Evolutionary conservation across 1,140 invertebrate species (phyloP).

Genomic region (Drosophila suzukii): DNA sequence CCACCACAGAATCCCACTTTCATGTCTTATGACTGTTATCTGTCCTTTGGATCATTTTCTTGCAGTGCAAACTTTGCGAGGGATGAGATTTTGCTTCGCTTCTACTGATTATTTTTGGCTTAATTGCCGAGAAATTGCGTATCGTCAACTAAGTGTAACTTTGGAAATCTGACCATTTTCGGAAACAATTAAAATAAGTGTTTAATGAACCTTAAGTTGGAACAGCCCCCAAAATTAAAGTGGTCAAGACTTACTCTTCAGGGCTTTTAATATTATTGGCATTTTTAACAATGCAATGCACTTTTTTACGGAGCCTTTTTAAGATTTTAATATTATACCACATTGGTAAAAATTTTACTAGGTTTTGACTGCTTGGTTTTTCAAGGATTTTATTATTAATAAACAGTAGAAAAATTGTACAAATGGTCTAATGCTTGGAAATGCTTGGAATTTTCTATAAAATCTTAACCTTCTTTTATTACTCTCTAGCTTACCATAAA

Average conservation of each 20-base stretch:
- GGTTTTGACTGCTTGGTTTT: no score
- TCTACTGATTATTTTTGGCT: slow-evolving; percentile 25
- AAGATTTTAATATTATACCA: no score
- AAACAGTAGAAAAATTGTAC: no score
- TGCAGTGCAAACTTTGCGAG: slow-evolving; percentile 1
- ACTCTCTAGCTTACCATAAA: not conserved
- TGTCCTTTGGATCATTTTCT: slow-evolving; percentile 6
- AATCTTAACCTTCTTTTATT: not conserved
- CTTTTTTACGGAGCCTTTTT: no score
- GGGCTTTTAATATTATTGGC: no score
- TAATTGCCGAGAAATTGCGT: slow-evolving; percentile 22
- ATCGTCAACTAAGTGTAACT: slow-evolving; percentile 5
- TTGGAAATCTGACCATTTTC: not conserved
- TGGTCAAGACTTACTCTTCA: no score
- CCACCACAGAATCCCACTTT: slow-evolving; percentile 24
- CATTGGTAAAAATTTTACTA: no score
- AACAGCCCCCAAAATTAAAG: no score
- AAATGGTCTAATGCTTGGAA: no score
- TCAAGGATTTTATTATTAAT: no score
- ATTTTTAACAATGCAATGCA: no score
- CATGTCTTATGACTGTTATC: slow-evolving; percentile 8
- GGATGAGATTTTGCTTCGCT: slow-evolving; percentile 12
- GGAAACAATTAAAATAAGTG: not conserved
- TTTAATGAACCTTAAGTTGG: not conserved
- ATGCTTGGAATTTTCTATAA: not conserved